Conservation (phyloP, 2,797 vertebrate species). For the Sciurus carolinensis region DNA sequence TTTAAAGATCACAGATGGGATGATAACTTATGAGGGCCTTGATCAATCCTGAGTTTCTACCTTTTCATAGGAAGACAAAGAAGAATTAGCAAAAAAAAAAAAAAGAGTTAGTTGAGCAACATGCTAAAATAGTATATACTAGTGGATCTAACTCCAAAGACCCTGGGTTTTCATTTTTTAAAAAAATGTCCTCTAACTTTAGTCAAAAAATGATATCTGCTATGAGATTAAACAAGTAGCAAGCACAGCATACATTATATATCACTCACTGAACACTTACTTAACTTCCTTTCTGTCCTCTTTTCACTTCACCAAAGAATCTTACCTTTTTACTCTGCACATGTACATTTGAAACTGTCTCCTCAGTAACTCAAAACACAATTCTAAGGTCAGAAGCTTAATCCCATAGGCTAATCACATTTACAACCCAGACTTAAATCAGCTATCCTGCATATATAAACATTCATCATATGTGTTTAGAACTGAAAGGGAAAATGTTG, state of each 20-base stretch:
- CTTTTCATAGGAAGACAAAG: background rate
- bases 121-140: background rate
- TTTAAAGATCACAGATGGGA: background rate
- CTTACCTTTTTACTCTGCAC: background rate
- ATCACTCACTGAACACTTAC: background rate
- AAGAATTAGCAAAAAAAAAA: slow-evolving; percentile 14
- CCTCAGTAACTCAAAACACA: background rate
- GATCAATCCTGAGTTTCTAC: background rate
- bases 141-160: background rate
- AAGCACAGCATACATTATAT: background rate
- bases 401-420: background rate
- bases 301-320: background rate
- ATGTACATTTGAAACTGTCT: background rate
- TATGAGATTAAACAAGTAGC: background rate
- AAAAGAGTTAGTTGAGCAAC: background rate
- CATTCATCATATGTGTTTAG: background rate
- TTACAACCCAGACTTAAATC: background rate
- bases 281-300: background rate
- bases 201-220: slow-evolving; percentile 8
- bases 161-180: background rate
- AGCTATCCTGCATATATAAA: too few relatives aligned
- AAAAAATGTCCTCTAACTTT: background rate
- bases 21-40: background rate
- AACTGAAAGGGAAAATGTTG: background rate
- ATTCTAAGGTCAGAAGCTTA: background rate